Evolutionary conservation across 64 coral and sea anemone genomes (phyloP).

Genomic region (Acropora tenuis): DNA sequence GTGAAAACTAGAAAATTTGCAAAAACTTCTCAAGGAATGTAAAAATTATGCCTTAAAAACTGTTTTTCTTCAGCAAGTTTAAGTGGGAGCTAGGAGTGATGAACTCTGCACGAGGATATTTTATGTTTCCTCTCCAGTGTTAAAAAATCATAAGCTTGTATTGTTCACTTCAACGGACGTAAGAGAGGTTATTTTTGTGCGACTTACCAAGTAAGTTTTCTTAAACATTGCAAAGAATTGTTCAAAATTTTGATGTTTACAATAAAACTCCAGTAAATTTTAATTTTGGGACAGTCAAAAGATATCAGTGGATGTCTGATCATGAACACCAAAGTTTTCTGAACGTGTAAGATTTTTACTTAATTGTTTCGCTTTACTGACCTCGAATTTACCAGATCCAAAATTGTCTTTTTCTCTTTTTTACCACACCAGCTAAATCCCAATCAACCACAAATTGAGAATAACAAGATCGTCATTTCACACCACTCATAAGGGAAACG

Average conservation of each 20-base stretch:
- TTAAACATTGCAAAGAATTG: too few species aligned
- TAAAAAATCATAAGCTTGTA: too few species aligned
- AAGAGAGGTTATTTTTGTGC: too few species aligned
- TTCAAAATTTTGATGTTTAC: not conserved
- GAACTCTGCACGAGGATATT: not conserved
- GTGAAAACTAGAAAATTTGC: not conserved
- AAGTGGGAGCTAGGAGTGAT: not conserved
- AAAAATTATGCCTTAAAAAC: not conserved
- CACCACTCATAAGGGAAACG: conserved; percentile 16
- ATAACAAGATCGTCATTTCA: not conserved
- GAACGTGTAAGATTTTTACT: not conserved
- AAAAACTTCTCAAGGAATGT: not conserved
- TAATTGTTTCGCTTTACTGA: conserved; percentile 29
- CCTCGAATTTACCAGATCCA: conserved; percentile 11
- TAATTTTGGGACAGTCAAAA: conserved; percentile 1
- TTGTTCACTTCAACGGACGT: too few species aligned
- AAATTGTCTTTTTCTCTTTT: not conserved
- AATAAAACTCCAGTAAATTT: not conserved
- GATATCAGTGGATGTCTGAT: not conserved
- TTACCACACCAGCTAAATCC: not conserved
- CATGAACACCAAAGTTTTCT: not conserved
- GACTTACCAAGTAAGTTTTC: too few species aligned
- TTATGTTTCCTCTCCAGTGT: not conserved
- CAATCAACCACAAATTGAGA: not conserved
- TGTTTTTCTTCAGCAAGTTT: not conserved